Conservation (phyloP, 2,797 vertebrate genomes). For the Rhodeus uyekii region DNA sequence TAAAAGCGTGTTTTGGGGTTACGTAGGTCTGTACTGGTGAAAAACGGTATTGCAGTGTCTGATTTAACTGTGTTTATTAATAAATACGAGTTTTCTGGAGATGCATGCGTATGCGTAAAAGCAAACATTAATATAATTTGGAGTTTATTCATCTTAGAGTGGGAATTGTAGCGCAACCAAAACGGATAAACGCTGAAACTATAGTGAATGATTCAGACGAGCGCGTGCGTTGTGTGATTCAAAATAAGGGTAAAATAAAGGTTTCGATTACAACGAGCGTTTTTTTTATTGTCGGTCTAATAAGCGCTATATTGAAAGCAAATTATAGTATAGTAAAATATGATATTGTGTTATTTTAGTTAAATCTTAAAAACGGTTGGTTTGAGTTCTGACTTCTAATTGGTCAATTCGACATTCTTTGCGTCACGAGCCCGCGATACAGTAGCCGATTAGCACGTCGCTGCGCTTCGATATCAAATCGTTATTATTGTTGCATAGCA, state of each 20-base stretch:
- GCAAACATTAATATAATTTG: background rate
- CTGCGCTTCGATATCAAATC: background rate
- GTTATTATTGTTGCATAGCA: background rate
- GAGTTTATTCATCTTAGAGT: background rate
- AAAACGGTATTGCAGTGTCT: background rate
- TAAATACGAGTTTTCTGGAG: background rate
- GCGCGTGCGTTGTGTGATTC: background rate
- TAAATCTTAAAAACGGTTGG: background rate
- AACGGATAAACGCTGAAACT: background rate
- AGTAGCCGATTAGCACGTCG: background rate
- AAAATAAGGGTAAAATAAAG: no score
- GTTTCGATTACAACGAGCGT: no score
- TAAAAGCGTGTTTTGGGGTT: background rate
- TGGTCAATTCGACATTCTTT: background rate
- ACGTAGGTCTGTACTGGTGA: background rate
- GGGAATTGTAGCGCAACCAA: background rate
- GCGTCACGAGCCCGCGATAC: no score
- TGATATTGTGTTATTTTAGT: background rate
- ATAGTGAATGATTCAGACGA: background rate
- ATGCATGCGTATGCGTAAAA: background rate
- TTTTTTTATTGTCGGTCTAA: background rate
- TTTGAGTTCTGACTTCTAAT: background rate
- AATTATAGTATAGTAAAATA: background rate
- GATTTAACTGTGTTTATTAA: background rate
- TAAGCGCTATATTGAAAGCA: background rate